Evolutionary conservation across 1,140 invertebrate genomes (phyloP).

Genomic region (Oryzaephilus surinamensis): DNA sequence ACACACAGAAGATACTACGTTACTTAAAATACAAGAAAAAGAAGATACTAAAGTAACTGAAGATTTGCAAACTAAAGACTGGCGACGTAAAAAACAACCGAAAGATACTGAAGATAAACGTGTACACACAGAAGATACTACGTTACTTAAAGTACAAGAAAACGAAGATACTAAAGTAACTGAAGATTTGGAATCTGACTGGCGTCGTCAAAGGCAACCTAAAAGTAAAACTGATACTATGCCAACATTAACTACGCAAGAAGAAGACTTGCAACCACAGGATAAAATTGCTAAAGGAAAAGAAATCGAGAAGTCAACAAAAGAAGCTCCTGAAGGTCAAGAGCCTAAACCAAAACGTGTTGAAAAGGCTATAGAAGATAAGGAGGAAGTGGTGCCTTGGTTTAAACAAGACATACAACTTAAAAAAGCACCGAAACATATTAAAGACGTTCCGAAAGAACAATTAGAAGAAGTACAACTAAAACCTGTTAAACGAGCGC

Average conservation of each 20-base stretch:
- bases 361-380: constrained; percentile 26
- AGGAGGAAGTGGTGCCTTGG: constrained; percentile 18
- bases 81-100: not conserved
- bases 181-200: constrained; percentile 11
- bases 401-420: constrained; percentile 22
- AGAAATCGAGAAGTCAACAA: constrained; percentile 11
- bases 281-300: constrained; percentile 33
- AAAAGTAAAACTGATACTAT: too few relatives aligned
- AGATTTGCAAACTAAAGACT: too few relatives aligned
- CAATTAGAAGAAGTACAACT: constrained; percentile 19
- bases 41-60: too few relatives aligned
- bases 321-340: not conserved
- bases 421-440: constrained; percentile 23
- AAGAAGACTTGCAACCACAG: constrained; percentile 30
- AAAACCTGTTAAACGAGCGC: constrained; percentile 26
- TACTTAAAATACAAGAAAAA: too few relatives aligned
- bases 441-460: constrained; percentile 21
- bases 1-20: not conserved
- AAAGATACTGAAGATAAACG: too few relatives aligned
- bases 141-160: constrained; percentile 20
- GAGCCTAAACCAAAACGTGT: constrained; percentile 27
- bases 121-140: constrained; percentile 22
- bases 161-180: constrained; percentile 14
- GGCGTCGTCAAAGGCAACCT: constrained; percentile 18
- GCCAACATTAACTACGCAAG: too few relatives aligned